A percentile compares a stretch with the other conserved stretches of the same genome.
phyloP scores from a whole-genome alignment of 2,113 vertebrate genomes.

The Sinosuthora webbiana region DNA sequence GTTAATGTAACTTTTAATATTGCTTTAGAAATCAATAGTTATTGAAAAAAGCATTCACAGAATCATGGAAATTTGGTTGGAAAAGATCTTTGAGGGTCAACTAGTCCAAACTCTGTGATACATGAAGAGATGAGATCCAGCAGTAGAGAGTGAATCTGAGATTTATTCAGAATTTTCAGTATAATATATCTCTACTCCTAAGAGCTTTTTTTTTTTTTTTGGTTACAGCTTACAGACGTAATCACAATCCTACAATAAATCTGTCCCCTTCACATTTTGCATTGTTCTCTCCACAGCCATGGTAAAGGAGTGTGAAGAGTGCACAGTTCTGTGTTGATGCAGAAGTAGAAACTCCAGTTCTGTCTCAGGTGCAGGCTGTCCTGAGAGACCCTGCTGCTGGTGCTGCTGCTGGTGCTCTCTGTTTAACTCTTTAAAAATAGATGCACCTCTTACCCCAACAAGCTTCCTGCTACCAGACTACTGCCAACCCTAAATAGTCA shows the following conservation, averaged over 20 bases:
- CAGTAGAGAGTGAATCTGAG: neutral
- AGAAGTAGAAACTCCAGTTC: neutral
- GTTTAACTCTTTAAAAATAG: neutral
- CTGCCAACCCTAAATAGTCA: neutral
- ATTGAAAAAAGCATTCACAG: neutral
- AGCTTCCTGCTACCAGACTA: neutral
- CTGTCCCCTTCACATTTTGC: neutral
- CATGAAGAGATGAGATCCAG: neutral
- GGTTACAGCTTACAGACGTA: neutral
- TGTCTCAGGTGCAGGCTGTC: neutral
- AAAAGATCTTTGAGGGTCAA: neutral
- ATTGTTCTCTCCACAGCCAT: neutral
- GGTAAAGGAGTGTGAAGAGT: neutral
- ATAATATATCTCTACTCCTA: neutral
- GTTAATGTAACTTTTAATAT: neutral
- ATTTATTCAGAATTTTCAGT: neutral
- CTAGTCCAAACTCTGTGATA: neutral
- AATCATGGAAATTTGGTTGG: neutral
- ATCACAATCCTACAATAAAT: neutral
- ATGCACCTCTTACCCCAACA: neutral
- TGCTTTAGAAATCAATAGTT: neutral
- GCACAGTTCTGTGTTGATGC: neutral
- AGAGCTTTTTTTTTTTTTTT: neutral
- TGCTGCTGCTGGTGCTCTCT: neutral
- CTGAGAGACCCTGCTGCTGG: neutral